Evolutionary conservation across 1,140 invertebrate species (phyloP).

Genomic region (Pachypsylla venusta): DNA sequence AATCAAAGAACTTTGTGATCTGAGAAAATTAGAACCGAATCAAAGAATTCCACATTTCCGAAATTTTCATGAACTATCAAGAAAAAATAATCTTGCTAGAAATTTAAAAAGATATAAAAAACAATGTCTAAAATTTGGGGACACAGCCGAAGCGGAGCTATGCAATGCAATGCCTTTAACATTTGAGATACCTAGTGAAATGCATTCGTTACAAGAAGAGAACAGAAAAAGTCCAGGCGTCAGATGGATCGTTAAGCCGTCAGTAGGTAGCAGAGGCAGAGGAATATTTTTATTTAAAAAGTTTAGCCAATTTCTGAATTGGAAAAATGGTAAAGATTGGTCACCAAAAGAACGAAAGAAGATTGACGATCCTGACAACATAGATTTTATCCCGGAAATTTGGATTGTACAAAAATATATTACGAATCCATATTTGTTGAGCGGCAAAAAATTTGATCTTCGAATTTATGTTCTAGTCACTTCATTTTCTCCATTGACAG

Average conservation of each 20-base stretch:
- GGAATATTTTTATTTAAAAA: constrained; percentile 45
- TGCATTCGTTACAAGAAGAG: constrained; percentile 37
- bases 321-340: constrained; percentile 23
- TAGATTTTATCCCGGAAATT: constrained; percentile 22
- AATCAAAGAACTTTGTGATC: constrained; percentile 24
- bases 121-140: constrained; percentile 24
- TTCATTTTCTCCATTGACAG: constrained; percentile 43
- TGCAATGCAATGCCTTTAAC: constrained; percentile 33
- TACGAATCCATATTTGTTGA: constrained; percentile 43
- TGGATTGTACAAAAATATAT: constrained; percentile 42
- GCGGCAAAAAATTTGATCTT: constrained; percentile 47
- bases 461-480: constrained; percentile 42
- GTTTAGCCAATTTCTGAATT: constrained; percentile 30
- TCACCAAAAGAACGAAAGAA: constrained; percentile 4
- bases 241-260: constrained; percentile 48
- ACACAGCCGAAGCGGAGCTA: constrained; percentile 28
- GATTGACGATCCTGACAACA: constrained; percentile 12
- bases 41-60: constrained; percentile 39
- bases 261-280: constrained; percentile 33
- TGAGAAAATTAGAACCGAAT: constrained; percentile 23
- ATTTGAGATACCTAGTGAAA: constrained; percentile 36
- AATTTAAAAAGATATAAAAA: constrained; percentile 38
- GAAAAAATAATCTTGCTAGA: constrained; percentile 42
- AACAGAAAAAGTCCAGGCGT: constrained; percentile 36
- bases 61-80: constrained; percentile 43